Percentiles rank a stretch among this genome's conserved stretches.
Evolutionary conservation across 1,140 invertebrate genomes (phyloP).

Genomic region (Lordiphosa stackelbergi): DNA sequence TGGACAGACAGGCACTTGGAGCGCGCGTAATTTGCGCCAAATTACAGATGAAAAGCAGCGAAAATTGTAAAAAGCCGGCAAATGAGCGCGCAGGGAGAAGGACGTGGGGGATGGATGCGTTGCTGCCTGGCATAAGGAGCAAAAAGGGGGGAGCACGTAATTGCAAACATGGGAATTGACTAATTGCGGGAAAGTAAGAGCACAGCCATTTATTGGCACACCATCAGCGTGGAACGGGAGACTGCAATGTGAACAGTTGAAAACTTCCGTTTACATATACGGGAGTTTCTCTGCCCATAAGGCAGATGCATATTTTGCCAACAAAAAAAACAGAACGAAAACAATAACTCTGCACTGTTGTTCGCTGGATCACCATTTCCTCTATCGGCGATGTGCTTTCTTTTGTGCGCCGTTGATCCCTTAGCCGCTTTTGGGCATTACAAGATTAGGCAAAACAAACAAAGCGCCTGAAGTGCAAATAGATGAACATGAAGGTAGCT

Average conservation of each 20-base stretch:
- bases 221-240: no score
- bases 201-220: no score
- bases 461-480: slow-evolving; percentile 48
- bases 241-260: no score
- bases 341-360: no score
- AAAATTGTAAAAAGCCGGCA: slow-evolving; percentile 48
- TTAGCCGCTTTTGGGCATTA: slow-evolving; percentile 73
- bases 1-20: slow-evolving; percentile 32
- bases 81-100: slow-evolving; percentile 12
- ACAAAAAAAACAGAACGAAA: no score
- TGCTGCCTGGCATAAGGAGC: not conserved
- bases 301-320: no score
- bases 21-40: slow-evolving; percentile 54
- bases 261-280: no score
- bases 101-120: slow-evolving; percentile 4
- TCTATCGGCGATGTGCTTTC: slow-evolving; percentile 13
- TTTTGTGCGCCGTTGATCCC: slow-evolving; percentile 18
- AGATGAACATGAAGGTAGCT: slow-evolving; percentile 52
- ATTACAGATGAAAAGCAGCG: slow-evolving; percentile 55
- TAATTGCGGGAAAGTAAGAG: slow-evolving; percentile 50
- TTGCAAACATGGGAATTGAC: slow-evolving; percentile 58
- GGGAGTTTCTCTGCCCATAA: no score
- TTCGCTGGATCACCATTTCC: no score
- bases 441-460: slow-evolving; percentile 65
- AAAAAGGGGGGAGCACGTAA: slow-evolving; percentile 28